phyloP scores from a whole-genome alignment of 2,797 vertebrate species.

The Tympanoctomys barrerae region DNA sequence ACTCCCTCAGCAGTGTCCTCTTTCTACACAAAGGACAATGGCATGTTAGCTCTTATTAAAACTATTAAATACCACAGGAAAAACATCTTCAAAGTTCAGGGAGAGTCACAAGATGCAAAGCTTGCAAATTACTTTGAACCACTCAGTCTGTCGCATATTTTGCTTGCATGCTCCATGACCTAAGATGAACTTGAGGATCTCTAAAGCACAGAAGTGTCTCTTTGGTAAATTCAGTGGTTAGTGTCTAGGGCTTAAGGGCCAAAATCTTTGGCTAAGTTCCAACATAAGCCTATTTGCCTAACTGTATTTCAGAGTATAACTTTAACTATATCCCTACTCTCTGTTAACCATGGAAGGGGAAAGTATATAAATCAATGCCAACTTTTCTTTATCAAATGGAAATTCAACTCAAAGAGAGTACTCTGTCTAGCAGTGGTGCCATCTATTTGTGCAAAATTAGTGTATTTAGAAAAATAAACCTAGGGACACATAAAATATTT shows the following conservation, averaged over 20 bases:
- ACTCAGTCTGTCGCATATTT: constrained; percentile 62
- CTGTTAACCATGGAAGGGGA: neutral
- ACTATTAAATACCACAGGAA: constrained; percentile 79
- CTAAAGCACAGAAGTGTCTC: constrained; percentile 44
- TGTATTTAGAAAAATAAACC: constrained; percentile 24
- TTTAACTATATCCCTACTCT: constrained; percentile 6
- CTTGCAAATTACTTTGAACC: constrained; percentile 77
- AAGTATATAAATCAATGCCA: neutral
- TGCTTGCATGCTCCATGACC: constrained; percentile 55
- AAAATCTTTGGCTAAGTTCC: neutral
- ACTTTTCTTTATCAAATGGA: constrained; percentile 43
- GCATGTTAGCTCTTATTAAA: constrained; percentile 81
- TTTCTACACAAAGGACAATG: constrained; percentile 81
- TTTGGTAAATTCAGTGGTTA: constrained; percentile 61
- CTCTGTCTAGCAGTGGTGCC: neutral
- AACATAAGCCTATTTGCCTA: neutral
- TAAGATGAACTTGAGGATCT: constrained; percentile 60
- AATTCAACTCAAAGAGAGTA: constrained; percentile 37
- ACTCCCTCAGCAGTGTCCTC: constrained; percentile 80
- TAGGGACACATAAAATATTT: neutral
- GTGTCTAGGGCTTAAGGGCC: neutral
- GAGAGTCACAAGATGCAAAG: constrained; percentile 78
- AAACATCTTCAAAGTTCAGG: constrained; percentile 80
- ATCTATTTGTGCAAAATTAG: constrained; percentile 39
- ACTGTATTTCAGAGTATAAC: constrained; percentile 36